Base-by-base conservation (phyloP, 2,797 vertebrate species). In the Myotis pilosus region DNA sequence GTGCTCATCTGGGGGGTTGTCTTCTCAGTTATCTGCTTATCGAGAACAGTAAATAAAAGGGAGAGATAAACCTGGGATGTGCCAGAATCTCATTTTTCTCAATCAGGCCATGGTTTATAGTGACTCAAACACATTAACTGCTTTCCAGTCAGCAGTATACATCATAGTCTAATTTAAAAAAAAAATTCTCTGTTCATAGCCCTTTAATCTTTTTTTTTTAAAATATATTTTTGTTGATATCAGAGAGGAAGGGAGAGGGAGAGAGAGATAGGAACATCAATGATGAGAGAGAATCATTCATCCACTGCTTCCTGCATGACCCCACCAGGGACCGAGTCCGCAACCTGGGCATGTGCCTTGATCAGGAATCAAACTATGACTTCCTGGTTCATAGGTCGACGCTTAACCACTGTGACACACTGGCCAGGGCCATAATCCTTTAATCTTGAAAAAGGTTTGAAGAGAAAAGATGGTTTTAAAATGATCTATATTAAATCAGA, bases 31-130 rank as follows among this genome's bases (percentile, higher is more conserved):
- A 53, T 62, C 41, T 64, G 36, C 92, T 96, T 94, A 95, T 94
- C 79, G 28, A 64, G 66, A 96, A 87, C 44, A 89, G 87, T 91
- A 92, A 97, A 95, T 96, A 96, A 97, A 60, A 95, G 95, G 74
- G 33, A 89, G 68, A 96, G 69, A 97, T 92, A 95, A 97, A 97
- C 16, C 64, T 93, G 74, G 62, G 44, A 23, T 81, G 62, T 90
- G 62, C 64, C 89, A 94, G 81, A 95, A 8, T 28, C 91, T 92
- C 78, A 95, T 98, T 97, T 97, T 80, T 97, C 94, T 96, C 89
- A 96, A 69, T 88, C 91, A 97, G 17, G 55, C 72, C 85, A 20
- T 74, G 92, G 49, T 72, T 69, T 64, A 55, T 22, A 76, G 82
- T 49, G 55, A 94, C 84, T 91, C 64, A 75, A 72, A 60, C 53